Evolutionary conservation across 1,140 invertebrate genomes (phyloP).

Genomic region (Conus betulinus): DNA sequence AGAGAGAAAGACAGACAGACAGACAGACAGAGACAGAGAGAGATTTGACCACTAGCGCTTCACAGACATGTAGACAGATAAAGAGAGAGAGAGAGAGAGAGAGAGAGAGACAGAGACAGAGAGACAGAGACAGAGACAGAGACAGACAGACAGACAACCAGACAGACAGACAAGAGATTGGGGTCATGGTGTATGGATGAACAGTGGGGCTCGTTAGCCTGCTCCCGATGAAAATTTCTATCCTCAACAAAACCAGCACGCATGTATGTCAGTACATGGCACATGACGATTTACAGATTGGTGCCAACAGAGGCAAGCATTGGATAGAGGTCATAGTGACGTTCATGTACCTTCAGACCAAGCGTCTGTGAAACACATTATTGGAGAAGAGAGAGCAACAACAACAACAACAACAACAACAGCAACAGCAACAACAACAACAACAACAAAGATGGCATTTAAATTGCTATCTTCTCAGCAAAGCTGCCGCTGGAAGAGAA

Average conservation of each 20-base stretch:
- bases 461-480: not conserved
- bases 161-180: not conserved
- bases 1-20: not conserved
- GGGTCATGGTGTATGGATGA: not conserved
- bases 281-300: too few relatives aligned
- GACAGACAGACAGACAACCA: conserved; percentile 6
- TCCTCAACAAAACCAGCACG: too few relatives aligned
- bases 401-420: not conserved
- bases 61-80: not conserved
- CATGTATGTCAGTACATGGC: too few relatives aligned
- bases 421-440: not conserved
- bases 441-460: not conserved
- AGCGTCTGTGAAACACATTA: not conserved
- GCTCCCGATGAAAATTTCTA: too few relatives aligned
- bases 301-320: too few relatives aligned
- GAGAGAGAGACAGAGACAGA: conserved; percentile 19
- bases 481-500: not conserved
- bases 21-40: conserved; percentile 8
- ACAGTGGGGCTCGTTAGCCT: too few relatives aligned
- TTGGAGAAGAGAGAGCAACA: not conserved
- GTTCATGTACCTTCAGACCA: too few relatives aligned
- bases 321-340: too few relatives aligned
- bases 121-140: not conserved
- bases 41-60: not conserved
- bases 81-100: conserved; percentile 13